Percentiles rank a stretch among this genome's conserved stretches.
Conservation (phyloP, 2,888 invertebrate species). For the Bimastos eiseni region DNA sequence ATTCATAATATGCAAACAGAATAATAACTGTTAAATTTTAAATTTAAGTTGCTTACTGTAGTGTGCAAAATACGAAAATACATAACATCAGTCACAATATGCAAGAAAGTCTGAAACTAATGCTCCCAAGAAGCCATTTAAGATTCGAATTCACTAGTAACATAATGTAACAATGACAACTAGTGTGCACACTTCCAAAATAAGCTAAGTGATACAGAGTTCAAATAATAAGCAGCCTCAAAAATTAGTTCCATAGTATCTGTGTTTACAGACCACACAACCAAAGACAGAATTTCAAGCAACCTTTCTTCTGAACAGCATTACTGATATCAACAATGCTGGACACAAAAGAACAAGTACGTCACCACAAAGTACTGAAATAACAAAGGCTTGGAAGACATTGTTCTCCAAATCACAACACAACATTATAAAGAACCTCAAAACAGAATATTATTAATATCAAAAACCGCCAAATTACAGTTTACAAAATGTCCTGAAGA, state of each 20-base stretch:
- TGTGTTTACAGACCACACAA: background rate
- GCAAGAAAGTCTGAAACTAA: background rate
- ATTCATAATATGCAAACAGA: background rate
- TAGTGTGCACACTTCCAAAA: background rate
- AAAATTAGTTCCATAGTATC: background rate
- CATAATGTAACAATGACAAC: too few relatives aligned
- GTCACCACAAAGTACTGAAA: background rate
- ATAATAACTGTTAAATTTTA: background rate
- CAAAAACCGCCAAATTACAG: constrained; percentile 16
- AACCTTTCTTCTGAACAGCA: background rate
- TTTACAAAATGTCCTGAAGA: constrained; percentile 25
- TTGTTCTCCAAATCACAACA: background rate
- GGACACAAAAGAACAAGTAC: background rate
- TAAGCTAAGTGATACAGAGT: background rate
- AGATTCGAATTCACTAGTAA: too few relatives aligned
- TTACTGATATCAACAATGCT: background rate
- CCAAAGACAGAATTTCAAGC: background rate
- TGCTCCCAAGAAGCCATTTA: background rate
- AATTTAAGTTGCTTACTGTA: background rate
- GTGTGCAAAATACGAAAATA: background rate
- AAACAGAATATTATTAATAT: background rate
- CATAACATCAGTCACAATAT: background rate
- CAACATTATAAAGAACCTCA: background rate
- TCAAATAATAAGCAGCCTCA: too few relatives aligned
- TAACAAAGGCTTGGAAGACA: background rate